Evolutionary conservation across 2,113 vertebrate species (phyloP).

Genomic region (Grammomys surdaster): DNA sequence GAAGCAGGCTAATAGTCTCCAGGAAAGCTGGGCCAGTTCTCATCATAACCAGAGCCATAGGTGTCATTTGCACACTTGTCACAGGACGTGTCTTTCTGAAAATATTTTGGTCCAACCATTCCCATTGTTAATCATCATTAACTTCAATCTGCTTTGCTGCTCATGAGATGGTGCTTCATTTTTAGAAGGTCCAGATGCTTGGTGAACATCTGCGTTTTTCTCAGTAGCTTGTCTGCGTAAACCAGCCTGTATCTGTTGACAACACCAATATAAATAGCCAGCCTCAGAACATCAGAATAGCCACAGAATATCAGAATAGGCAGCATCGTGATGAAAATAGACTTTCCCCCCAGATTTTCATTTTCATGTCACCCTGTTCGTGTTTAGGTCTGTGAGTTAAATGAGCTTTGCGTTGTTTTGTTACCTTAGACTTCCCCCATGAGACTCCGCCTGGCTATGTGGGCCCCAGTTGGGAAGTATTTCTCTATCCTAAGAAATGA

Average conservation of each 20-base stretch:
- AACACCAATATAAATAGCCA: background rate
- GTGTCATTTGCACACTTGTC: background rate
- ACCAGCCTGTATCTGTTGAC: background rate
- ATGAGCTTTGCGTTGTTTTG: background rate
- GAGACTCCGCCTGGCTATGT: background rate
- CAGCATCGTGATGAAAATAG: background rate
- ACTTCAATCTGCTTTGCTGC: background rate
- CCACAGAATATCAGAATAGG: background rate
- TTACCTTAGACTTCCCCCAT: background rate
- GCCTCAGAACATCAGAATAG: background rate
- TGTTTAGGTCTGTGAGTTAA: background rate
- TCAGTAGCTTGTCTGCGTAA: background rate
- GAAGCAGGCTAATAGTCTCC: background rate
- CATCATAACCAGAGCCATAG: rapidly evolving
- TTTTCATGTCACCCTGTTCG: background rate
- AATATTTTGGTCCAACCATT: background rate
- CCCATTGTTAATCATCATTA: background rate
- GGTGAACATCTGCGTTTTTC: background rate
- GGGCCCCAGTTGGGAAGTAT: background rate
- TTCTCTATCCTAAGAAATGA: background rate
- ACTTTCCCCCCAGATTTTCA: background rate
- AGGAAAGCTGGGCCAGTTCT: background rate
- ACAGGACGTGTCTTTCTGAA: background rate
- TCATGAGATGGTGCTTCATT: background rate
- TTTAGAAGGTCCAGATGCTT: background rate